phyloP scores from a whole-genome alignment of 2,888 invertebrate species.

The Drosophila testacea region DNA sequence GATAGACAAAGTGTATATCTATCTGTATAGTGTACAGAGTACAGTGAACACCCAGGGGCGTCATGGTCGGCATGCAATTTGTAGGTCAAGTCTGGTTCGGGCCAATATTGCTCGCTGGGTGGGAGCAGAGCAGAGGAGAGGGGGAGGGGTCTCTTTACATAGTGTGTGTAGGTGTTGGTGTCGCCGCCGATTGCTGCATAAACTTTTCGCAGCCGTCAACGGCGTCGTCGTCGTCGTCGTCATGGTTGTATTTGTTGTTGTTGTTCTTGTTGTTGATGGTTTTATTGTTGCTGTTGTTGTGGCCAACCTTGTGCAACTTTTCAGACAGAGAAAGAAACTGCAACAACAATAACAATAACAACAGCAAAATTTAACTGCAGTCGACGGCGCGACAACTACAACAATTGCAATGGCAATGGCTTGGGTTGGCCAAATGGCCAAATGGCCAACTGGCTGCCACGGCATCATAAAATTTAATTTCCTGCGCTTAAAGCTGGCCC shows the following conservation, averaged over 20 bases:
- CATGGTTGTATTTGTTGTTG: conserved; percentile 18
- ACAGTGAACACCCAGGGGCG: conserved; percentile 51
- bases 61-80: conserved; percentile 60
- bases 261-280: conserved; percentile 28
- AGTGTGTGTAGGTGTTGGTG: conserved; percentile 68
- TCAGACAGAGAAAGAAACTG: conserved; percentile 77
- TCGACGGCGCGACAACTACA: conserved; percentile 63
- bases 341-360: conserved; percentile 37
- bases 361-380: conserved; percentile 74
- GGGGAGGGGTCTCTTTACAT: neutral
- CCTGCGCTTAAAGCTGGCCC: conserved; percentile 80
- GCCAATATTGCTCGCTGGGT: conserved; percentile 4
- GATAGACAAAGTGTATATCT: conserved; percentile 23
- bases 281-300: conserved; percentile 38
- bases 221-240: conserved; percentile 30
- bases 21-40: conserved; percentile 7
- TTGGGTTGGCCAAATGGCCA: conserved; percentile 56
- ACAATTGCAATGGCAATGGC: conserved; percentile 58
- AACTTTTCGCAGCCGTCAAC: conserved; percentile 71
- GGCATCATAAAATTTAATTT: conserved; percentile 80
- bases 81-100: conserved; percentile 77
- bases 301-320: conserved; percentile 80
- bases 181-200: conserved; percentile 69
- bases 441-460: conserved; percentile 77
- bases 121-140: too few relatives aligned